A percentile compares a stretch with the other conserved stretches of the same genome.
These are phyloP conservation scores for Hirudo medicinalis DNA, from an alignment of 1,140 invertebrate genomes.

Conservation along the genomic window DNA sequence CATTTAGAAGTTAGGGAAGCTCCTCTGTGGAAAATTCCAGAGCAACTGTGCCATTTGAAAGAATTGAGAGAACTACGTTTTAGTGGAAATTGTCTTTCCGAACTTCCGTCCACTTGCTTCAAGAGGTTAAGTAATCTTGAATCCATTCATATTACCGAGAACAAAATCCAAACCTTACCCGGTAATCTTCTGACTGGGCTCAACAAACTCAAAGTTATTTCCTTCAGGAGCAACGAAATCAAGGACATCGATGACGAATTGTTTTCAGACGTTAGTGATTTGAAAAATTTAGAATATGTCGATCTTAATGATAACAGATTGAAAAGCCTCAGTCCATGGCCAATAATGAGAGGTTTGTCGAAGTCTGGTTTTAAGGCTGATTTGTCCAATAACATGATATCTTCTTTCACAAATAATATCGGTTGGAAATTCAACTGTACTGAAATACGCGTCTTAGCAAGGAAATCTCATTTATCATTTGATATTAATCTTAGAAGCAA, in stretches of 20 bases:
- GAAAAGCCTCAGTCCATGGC: constrained; percentile 6
- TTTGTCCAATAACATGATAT: neutral
- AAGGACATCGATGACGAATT: neutral
- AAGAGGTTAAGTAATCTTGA: neutral
- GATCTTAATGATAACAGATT: neutral
- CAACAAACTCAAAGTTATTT: neutral
- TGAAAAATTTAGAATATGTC: neutral
- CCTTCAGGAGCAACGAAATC: neutral
- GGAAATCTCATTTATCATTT: neutral
- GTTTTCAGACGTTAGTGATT: constrained; percentile 7
- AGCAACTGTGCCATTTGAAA: neutral
- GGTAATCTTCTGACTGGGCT: neutral
- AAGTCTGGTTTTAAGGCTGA: too few relatives aligned
- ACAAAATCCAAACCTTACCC: neutral
- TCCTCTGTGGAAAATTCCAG: neutral
- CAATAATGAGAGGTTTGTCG: neutral
- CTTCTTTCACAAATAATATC: neutral
- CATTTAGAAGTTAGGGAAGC: too few relatives aligned
- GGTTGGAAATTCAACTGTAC: neutral
- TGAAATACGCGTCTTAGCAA: neutral
- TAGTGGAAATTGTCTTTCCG: neutral
- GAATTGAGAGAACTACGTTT: neutral
- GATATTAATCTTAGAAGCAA: constrained; percentile 4
- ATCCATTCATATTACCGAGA: neutral
- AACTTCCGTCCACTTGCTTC: neutral